Evolutionary conservation across 2,113 vertebrate species (phyloP).

Genomic region (Rhynchomys soricoides): DNA sequence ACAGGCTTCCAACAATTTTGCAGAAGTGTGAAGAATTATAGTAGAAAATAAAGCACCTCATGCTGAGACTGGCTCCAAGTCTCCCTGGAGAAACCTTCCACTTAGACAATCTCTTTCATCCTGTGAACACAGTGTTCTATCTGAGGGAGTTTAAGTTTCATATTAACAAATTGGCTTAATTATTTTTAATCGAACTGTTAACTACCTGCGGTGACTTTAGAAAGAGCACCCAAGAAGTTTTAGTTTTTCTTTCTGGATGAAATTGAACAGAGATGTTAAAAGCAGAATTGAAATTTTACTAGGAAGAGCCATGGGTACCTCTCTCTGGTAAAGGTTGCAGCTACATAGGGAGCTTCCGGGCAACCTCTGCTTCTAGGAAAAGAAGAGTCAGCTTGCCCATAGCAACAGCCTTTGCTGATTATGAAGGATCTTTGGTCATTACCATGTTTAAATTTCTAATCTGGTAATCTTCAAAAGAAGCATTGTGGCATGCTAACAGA

Average conservation of each 20-base stretch:
- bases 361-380: conserved; percentile 70
- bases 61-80: conserved; percentile 75
- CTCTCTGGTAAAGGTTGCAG: conserved; percentile 55
- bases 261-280: conserved; percentile 82
- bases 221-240: conserved; percentile 80
- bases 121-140: conserved; percentile 61
- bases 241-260: conserved; percentile 78
- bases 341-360: conserved; percentile 78
- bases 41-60: conserved; percentile 77
- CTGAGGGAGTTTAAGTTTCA: conserved; percentile 76
- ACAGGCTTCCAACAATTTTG: conserved; percentile 73
- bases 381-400: conserved; percentile 47
- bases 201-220: conserved; percentile 66
- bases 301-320: conserved; percentile 71
- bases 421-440: conserved; percentile 71
- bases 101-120: conserved; percentile 68
- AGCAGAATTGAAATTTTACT: conserved; percentile 50
- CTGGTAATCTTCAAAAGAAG: conserved; percentile 74
- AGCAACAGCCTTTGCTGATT: conserved; percentile 73
- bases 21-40: conserved; percentile 78
- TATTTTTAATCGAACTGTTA: conserved; percentile 83
- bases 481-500: conserved; percentile 79
- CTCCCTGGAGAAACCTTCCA: conserved; percentile 70
- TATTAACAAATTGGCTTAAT: conserved; percentile 82
- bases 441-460: conserved; percentile 82